Evolutionary conservation across 2,797 vertebrate genomes (phyloP), one percentile per base, ranked within the genome.

Genomic region (Craterocephalus amniculus): DNA sequence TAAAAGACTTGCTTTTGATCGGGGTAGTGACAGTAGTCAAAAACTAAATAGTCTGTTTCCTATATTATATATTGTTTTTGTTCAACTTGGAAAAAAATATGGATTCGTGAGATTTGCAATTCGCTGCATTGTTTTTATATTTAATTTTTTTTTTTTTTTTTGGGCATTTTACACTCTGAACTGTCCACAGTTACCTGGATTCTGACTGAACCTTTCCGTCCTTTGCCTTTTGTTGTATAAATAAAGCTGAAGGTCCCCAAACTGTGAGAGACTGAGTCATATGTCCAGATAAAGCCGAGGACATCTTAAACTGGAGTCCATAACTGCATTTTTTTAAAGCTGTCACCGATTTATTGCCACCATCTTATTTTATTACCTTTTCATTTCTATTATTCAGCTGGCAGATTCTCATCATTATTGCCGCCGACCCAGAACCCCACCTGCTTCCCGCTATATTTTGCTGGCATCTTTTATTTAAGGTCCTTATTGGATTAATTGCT

Each of bases 341-440:
- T 55, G 31, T 29, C 73, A n/a, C n/a, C 40, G 74, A 54, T 87
- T 81, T 72, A 83, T 65, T 22, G 63, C 57, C 1, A 43, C 63
- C 29, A 34, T 84, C 70, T 72, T 55, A 22, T 70, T 80, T 76
- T 63, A 81, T 68, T 60, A 32, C 49, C 71, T 40, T 63, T 81
- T 81, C 11, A 67, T 38, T 69, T 85, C 67, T 69, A 74, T 85
- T 34, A 35, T 64, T 58, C 70, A 58, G 34, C 80, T 71, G 77
- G 63, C 54, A 18, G 65, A 4, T 76, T 86, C 87, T 74, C 80
- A 80, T 83, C 70, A 66, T 54, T 2, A 18, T 51, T 38, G 51
- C 64, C 72, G 58, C 0, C 67, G 70, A 27, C 54, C 18, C 31
- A 10, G 40, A 36, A 26, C 66, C 62, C 45, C 74, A 16, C 65